Base-by-base conservation (phyloP, 2,797 vertebrate genomes). In the Phaenicophaeus curvirostris region DNA sequence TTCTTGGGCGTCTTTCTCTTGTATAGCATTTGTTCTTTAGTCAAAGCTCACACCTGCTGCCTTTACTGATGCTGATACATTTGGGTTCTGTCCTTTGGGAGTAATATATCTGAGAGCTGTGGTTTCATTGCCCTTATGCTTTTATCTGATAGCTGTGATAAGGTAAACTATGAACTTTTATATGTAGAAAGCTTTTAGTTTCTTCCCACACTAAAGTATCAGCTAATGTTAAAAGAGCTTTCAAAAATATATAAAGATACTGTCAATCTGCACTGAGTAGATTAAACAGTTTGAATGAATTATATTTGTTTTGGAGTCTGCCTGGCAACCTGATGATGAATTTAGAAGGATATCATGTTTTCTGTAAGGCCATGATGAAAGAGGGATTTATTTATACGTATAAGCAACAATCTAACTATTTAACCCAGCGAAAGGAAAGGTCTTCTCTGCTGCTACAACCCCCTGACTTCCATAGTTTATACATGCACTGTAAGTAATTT, bases 201-300 rank as follows among this genome's bases (percentile, higher is more conserved):
- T 96, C 96, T 98, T 96, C 96, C 95, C 93, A 97, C 94, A 95
- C 93, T 96, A 97, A 97, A 97, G 71, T 97, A 98, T 97, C 97
- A 96, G 95, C 97, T 97, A 97, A 96, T 96, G 96, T 96, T 97
- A 97, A 97, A 97, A 96, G 96, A 97, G 96, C 97, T 98, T 98
- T 98, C 97, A 97, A 96, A 97, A 97, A 93, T 95, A 95, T 96
- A 90, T 96, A 97, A 97, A 98, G 97, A 98, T 98, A 98, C 95
- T 97, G 97, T 97, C 98, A 98, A 94, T 98, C 97, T 97, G 71
- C 96, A 84, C 79, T 91, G 95, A 95, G 85, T 93, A 97, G 96
- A 97, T 97, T 96, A 97, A 96, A 94, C 95, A 94, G 90, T 97
- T 96, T 93, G 96, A 97, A 96, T 96, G 96, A 97, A 97, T 97